phyloP scores from a whole-genome alignment of 2,888 invertebrate genomes.

The Drosophila demipolita region DNA sequence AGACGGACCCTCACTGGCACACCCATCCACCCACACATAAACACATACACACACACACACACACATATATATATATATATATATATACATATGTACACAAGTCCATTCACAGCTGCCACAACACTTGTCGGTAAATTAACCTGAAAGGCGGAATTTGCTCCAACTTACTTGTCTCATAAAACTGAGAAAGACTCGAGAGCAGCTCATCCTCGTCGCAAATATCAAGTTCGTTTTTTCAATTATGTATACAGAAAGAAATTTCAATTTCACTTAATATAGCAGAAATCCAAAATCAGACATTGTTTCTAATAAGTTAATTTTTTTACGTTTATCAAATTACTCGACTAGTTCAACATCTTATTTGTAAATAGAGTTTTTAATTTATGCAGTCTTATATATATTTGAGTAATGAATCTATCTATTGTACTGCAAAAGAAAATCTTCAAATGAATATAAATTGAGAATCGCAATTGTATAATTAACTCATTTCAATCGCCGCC shows the following conservation, averaged over 20 bases:
- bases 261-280: background rate
- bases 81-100: background rate
- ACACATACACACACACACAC: background rate
- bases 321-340: background rate
- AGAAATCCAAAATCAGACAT: no score
- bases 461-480: slow-evolving; percentile 29
- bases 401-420: background rate
- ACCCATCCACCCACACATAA: slow-evolving; percentile 13
- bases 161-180: slow-evolving; percentile 38
- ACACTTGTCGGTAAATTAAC: slow-evolving; percentile 50
- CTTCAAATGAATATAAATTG: slow-evolving; percentile 22
- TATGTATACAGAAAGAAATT: background rate
- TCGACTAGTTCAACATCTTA: background rate
- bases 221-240: background rate
- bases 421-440: background rate
- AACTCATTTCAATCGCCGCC: slow-evolving; percentile 48
- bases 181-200: slow-evolving; percentile 18
- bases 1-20: slow-evolving; percentile 51
- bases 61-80: background rate
- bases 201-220: background rate
- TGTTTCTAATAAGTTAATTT: no score
- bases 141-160: slow-evolving; percentile 38
- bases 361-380: background rate
- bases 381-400: background rate
- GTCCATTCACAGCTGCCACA: slow-evolving; percentile 48